These are phyloP conservation scores for Odocoileus virginianus DNA, from an alignment of 2,113 vertebrate genomes.

Conservation along the genomic window DNA sequence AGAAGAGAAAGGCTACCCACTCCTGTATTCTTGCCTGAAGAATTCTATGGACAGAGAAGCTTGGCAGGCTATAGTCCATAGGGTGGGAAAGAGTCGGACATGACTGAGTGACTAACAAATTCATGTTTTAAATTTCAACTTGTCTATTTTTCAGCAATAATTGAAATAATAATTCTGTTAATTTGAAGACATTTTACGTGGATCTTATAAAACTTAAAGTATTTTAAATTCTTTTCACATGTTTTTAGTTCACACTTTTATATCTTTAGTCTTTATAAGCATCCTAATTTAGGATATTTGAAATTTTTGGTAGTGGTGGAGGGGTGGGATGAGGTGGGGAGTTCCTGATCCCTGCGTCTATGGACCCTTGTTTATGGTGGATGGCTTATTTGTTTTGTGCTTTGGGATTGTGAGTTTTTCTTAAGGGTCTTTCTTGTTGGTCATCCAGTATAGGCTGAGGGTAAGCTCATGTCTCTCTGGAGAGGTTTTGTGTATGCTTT, in stretches of 20 bases:
- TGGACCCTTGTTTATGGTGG: background rate
- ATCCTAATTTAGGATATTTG: background rate
- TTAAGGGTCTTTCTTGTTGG: background rate
- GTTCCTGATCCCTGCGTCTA: background rate
- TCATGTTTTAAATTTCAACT: background rate
- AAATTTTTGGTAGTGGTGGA: background rate
- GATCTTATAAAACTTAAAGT: background rate
- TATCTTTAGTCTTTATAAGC: background rate
- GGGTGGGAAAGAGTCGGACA: background rate
- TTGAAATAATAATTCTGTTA: background rate
- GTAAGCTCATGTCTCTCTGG: background rate
- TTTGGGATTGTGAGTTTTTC: background rate
- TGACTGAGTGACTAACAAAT: background rate
- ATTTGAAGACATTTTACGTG: background rate
- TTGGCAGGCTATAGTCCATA: background rate
- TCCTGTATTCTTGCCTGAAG: background rate
- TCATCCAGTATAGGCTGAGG: background rate
- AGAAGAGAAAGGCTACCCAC: background rate
- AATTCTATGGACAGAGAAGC: background rate
- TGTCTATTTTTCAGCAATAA: background rate
- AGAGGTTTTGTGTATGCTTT: background rate
- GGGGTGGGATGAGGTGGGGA: too few relatives aligned
- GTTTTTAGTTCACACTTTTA: background rate
- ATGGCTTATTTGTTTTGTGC: background rate
- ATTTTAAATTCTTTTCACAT: background rate